Percentiles rank a stretch among this genome's conserved stretches.
Conservation (phyloP, 1,140 invertebrate species). For the Drosophila orosa region DNA sequence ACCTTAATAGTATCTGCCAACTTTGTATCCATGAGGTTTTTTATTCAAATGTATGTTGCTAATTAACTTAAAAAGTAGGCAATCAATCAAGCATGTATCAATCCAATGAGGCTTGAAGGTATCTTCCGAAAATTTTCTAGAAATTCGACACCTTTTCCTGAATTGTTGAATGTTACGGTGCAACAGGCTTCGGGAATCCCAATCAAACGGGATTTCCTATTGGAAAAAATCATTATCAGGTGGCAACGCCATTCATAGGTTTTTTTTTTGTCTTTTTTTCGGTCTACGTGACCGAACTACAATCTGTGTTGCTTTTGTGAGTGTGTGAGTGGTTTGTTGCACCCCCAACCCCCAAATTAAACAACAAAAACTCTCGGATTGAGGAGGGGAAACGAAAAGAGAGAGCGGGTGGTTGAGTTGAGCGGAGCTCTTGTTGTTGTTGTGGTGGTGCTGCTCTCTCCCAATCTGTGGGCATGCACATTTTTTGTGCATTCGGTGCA, state of each 20-base stretch:
- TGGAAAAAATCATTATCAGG: slow-evolving; percentile 47
- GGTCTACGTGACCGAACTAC: slow-evolving; percentile 74
- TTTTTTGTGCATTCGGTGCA: slow-evolving; percentile 64
- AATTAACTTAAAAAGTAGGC: neutral
- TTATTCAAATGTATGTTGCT: no score
- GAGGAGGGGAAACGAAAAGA: slow-evolving; percentile 13
- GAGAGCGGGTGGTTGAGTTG: slow-evolving; percentile 25
- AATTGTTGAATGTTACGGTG: slow-evolving; percentile 1
- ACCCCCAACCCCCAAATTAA: slow-evolving; percentile 64
- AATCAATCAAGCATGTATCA: neutral
- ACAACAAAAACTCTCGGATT: slow-evolving; percentile 44
- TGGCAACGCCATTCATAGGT: slow-evolving; percentile 64
- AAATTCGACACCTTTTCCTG: slow-evolving; percentile 47
- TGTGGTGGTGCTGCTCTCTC: slow-evolving; percentile 25
- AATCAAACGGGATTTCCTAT: slow-evolving; percentile 44
- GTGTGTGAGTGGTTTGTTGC: slow-evolving; percentile 17
- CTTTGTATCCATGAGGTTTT: neutral
- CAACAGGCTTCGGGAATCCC: slow-evolving; percentile 48
- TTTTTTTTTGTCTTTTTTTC: slow-evolving; percentile 47
- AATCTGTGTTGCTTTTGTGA: slow-evolving; percentile 21
- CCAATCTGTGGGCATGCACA: slow-evolving; percentile 45
- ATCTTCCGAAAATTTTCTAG: slow-evolving; percentile 34
- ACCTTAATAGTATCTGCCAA: no score
- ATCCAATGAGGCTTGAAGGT: slow-evolving; percentile 59
- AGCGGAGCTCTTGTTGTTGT: slow-evolving; percentile 11